A percentile compares a stretch with the other conserved stretches of the same genome.
phyloP scores from a whole-genome alignment of 2,113 vertebrate genomes.

The Oophaga pumilio region DNA sequence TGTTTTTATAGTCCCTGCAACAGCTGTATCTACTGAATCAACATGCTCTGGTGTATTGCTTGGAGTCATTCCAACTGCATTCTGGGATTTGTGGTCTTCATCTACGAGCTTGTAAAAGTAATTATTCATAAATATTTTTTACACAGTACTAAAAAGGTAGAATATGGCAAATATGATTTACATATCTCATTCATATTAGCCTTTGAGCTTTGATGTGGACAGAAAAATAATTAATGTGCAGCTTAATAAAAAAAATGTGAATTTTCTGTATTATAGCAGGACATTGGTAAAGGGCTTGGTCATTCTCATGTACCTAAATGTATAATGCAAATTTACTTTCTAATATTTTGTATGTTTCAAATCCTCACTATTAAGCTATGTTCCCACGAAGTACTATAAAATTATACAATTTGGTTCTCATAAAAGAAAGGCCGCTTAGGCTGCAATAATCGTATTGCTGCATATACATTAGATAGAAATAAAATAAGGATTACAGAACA shows the following conservation, averaged over 20 bases:
- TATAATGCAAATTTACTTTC: no score
- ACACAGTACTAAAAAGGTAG: background rate
- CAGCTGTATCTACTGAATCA: constrained; percentile 43
- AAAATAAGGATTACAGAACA: no score
- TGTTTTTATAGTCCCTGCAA: constrained; percentile 44
- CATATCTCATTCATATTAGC: background rate
- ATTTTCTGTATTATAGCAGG: background rate
- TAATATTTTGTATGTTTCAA: no score
- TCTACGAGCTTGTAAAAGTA: constrained; percentile 12
- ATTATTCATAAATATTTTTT: constrained; percentile 23
- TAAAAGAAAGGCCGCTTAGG: no score
- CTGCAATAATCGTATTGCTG: no score
- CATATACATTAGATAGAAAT: no score
- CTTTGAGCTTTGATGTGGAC: background rate
- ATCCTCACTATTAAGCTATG: no score
- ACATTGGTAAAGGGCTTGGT: background rate
- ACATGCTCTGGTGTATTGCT: constrained; percentile 33
- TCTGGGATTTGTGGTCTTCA: constrained; percentile 41
- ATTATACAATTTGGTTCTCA: no score
- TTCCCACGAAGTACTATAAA: no score
- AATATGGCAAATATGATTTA: background rate
- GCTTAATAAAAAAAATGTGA: background rate
- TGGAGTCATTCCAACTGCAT: constrained; percentile 48
- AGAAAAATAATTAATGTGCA: background rate
- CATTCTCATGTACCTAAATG: no score